Base-by-base conservation (phyloP, 1,140 invertebrate species). In the Eurosta solidaginis region DNA sequence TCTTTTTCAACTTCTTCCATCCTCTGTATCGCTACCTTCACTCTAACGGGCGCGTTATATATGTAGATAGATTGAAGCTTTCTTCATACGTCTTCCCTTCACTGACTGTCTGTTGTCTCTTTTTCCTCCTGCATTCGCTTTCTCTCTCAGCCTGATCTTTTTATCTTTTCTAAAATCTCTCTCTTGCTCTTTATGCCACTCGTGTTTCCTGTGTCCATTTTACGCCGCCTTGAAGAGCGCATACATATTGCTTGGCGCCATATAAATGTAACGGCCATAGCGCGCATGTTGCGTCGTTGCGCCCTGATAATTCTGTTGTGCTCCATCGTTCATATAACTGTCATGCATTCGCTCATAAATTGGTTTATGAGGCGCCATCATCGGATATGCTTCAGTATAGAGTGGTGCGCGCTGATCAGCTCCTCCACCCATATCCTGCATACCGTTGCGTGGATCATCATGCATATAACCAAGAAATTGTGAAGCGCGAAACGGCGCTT, bases 201-300 rank as follows among this genome's bases (percentile, higher is more conserved):
- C 25, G n/a, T n/a, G n/a, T 17, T 17, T 49, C 14, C 14, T 49
- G 29, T 14, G n/a, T n/a, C n/a, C n/a, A n/a, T n/a, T n/a, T n/a
- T 68, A 68, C 33, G 59, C n/a, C 20, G 59, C 59, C n/a, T 68
- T 68, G 33, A 68, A 68, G 4, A 68, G 59, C 7, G 59, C 59
- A 20, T 68, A 68, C 17, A 27, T n/a, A 68, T 7, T 68, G 3
- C 27, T 20, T n/a, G 59, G 59, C n/a, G 59, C 59, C 59, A 68
- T 68, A 7, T 68, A 68, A 42, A 68, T 12, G 33, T 68, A 68
- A 7, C 33, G 59, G 5, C 33, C 54, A 59, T 59, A 59, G 54
- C 27, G 54, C 27, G 54, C 33, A 14, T 68, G 59, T n/a, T 40
- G 59, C 33, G 59, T 68, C 59, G 14, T n/a, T 10, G 59, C 54